A percentile compares a stretch with the other conserved stretches of the same genome.
These are phyloP conservation scores for Abramis brama DNA, from an alignment of 2,113 vertebrate species.

Conservation along the genomic window DNA sequence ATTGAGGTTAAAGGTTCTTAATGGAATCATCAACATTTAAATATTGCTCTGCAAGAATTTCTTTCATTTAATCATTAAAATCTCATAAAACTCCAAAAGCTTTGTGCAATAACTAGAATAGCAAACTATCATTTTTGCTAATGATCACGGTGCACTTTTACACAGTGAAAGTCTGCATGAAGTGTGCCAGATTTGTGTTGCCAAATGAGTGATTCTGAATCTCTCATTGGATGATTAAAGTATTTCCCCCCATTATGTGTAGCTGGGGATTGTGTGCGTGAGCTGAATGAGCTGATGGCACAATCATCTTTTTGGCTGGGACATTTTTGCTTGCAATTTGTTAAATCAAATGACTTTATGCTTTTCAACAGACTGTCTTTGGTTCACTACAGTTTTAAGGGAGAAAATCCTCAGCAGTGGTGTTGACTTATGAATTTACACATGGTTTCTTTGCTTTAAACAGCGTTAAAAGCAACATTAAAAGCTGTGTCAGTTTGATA, in stretches of 20 bases:
- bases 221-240: background rate
- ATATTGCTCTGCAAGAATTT: background rate
- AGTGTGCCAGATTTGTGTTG: background rate
- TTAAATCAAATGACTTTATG: background rate
- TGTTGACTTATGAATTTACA: no score
- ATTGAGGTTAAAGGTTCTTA: no score
- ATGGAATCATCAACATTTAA: no score
- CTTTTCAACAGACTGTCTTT: background rate
- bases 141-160: background rate
- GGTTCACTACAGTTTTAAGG: no score
- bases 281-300: background rate
- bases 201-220: conserved; percentile 5
- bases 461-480: no score
- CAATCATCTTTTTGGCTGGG: background rate
- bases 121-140: background rate
- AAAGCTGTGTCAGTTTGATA: background rate
- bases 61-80: background rate
- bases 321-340: background rate
- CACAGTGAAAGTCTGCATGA: background rate
- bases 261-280: background rate
- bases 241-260: background rate
- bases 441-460: no score
- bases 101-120: background rate
- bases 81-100: background rate
- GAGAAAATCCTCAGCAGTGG: no score